Evolutionary conservation across 2,113 vertebrate genomes (phyloP), one percentile per base, ranked within the genome.

Genomic region (Pipra filicauda): DNA sequence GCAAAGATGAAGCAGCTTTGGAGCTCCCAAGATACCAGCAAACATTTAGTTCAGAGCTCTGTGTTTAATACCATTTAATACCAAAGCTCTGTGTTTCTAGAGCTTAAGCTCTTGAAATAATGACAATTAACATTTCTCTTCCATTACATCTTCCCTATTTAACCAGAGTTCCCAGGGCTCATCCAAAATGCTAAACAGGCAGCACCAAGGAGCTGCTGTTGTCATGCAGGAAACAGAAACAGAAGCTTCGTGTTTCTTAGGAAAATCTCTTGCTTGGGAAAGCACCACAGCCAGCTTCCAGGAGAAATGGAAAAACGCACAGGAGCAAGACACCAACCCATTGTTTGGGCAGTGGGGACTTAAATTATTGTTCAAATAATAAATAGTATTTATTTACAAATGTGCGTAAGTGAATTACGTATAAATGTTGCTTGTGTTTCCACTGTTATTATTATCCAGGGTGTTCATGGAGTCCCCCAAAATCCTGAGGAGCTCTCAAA

Each of bases 381-480:
- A 52, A 30, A 19, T 83, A 4, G 30, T 44, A 15, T 21, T 83
- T 72, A 19, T 61, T 94, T 65, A 31, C 57, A 76, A 75, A 30
- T 69, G 12, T 17, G 18, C 78, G 14, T n/a, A 27, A 27, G 19
- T 4, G 7, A 57, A 33, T 72, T 43, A 15, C 28, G 10, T 67
- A 8, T 35, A 28, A 74, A 64, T 44, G 9, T 49, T 31, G 23
- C 0, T 0, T 66, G 46, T 12, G 2, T 79, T 91, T 90, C 20
- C 18, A 6, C 78, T 73, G 1, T 55, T 94, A 5, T 48, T 76
- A 21, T 87, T 96, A 16, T 30, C 30, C 91, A 99, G 99, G 93
- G 85, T 88, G 98, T 98, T 76, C 99, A 99, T 39, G 98, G 98
- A 46, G 98, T 98, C 62, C 98, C 98, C 51, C 94, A 96, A 35